These are phyloP conservation scores for Noctilio leporinus DNA, from an alignment of 2,113 vertebrate genomes.

Conservation along the genomic window DNA sequence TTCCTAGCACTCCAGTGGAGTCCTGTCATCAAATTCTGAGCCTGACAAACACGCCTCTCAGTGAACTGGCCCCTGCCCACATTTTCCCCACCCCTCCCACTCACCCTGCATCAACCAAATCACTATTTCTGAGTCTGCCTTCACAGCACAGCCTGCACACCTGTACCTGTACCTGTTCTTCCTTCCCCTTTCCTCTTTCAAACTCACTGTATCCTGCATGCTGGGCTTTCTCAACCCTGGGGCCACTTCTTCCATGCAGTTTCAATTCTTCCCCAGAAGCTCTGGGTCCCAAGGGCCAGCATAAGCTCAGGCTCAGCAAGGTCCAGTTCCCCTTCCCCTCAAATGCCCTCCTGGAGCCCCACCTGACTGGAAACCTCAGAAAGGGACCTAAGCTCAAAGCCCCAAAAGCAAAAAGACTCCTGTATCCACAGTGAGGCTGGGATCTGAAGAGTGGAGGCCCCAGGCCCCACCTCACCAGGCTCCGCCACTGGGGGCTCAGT, in stretches of 20 bases:
- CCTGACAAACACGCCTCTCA: neutral
- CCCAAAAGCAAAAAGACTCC: neutral
- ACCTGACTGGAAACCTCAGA: neutral
- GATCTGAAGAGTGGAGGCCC: neutral
- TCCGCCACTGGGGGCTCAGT: neutral
- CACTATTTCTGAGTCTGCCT: neutral
- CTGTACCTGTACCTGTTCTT: neutral
- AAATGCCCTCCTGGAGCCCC: too few relatives aligned
- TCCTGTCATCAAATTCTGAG: neutral
- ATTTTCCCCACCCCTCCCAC: neutral
- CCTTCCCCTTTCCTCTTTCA: neutral
- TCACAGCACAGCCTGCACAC: neutral
- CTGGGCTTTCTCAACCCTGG: neutral
- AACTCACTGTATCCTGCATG: neutral
- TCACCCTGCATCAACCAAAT: too few relatives aligned
- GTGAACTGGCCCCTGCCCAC: neutral
- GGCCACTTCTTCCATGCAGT: neutral
- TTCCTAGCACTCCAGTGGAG: neutral
- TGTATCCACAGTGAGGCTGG: neutral
- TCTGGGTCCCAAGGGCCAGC: neutral
- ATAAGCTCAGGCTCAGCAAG: neutral
- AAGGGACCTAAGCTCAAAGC: neutral
- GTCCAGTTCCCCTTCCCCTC: neutral
- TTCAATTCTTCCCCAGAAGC: neutral
- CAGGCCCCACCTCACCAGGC: neutral